Evolutionary conservation across 1,140 invertebrate species (phyloP).

Genomic region (Conus ventricosus): DNA sequence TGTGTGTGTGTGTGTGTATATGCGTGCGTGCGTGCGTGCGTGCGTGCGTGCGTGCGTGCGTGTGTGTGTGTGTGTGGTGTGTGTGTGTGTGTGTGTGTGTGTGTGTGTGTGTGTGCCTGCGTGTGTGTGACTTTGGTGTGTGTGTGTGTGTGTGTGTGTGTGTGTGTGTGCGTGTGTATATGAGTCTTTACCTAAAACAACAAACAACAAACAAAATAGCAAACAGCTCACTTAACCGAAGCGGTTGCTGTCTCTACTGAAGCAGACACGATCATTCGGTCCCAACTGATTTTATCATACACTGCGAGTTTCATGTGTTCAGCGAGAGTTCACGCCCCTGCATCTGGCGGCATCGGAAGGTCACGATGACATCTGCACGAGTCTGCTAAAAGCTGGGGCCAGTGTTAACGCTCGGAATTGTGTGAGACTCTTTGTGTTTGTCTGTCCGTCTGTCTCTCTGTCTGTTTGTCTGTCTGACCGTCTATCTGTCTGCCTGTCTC

Average conservation of each 20-base stretch:
- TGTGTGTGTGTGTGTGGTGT: too few relatives aligned
- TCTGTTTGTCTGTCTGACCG: background rate
- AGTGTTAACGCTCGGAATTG: slow-evolving; percentile 73
- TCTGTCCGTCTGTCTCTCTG: background rate
- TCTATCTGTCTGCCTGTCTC: background rate
- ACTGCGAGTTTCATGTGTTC: background rate
- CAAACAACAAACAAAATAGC: too few relatives aligned
- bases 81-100: background rate
- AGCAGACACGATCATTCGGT: too few relatives aligned
- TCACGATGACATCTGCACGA: slow-evolving; percentile 13
- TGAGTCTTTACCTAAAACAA: too few relatives aligned
- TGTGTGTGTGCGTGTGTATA: background rate
- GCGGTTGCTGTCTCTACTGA: too few relatives aligned
- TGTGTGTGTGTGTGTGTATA: slow-evolving; percentile 10
- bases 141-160: background rate
- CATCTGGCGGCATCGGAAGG: background rate
- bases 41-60: background rate
- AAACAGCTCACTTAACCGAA: too few relatives aligned
- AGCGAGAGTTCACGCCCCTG: background rate
- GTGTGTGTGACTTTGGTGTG: slow-evolving; percentile 6
- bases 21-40: background rate
- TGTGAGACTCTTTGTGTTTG: slow-evolving; percentile 62
- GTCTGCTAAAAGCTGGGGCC: slow-evolving; percentile 70
- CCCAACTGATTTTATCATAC: too few relatives aligned
- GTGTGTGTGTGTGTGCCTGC: background rate